These are phyloP conservation scores for Drosophila orosa DNA, from an alignment of 1,140 invertebrate genomes.

Conservation along the genomic window DNA sequence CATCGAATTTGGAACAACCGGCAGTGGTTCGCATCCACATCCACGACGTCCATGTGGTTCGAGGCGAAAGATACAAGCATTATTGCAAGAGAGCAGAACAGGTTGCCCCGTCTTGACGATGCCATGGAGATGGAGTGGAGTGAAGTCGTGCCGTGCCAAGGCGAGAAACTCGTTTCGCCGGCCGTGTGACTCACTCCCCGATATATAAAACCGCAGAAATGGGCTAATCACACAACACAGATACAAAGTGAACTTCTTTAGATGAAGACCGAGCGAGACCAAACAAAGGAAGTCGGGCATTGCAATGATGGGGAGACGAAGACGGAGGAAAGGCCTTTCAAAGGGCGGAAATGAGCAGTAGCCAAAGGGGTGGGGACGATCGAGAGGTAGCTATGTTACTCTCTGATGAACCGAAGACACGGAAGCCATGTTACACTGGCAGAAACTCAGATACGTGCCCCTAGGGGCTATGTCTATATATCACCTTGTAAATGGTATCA, in stretches of 20 bases:
- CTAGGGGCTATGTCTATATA: conserved; percentile 8
- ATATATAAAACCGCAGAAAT: conserved; percentile 45
- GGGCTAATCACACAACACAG: conserved; percentile 50
- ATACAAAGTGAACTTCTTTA: conserved; percentile 49
- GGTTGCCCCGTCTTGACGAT: conserved; percentile 28
- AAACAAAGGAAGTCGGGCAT: conserved; percentile 49
- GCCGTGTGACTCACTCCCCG: conserved; percentile 34
- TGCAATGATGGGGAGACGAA: neutral
- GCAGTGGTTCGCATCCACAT: conserved; percentile 2
- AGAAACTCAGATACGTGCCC: conserved; percentile 29
- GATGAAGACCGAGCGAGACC: conserved; percentile 36
- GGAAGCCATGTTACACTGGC: conserved; percentile 34
- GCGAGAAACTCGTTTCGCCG: conserved; percentile 47
- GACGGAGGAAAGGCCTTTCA: conserved; percentile 17
- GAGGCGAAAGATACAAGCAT: conserved; percentile 33
- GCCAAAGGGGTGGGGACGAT: conserved; percentile 12
- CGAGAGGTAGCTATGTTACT: conserved; percentile 18
- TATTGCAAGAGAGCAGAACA: conserved; percentile 42
- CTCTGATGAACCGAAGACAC: conserved; percentile 13
- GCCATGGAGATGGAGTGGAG: conserved; percentile 4
- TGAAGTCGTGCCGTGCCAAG: conserved; percentile 30
- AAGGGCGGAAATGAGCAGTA: conserved; percentile 32
- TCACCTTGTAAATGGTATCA: conserved; percentile 8
- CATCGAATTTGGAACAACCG: conserved; percentile 37
- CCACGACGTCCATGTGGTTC: conserved; percentile 14